phyloP scores from a whole-genome alignment of 1,140 invertebrate species.

The Drosophila pectinifera region DNA sequence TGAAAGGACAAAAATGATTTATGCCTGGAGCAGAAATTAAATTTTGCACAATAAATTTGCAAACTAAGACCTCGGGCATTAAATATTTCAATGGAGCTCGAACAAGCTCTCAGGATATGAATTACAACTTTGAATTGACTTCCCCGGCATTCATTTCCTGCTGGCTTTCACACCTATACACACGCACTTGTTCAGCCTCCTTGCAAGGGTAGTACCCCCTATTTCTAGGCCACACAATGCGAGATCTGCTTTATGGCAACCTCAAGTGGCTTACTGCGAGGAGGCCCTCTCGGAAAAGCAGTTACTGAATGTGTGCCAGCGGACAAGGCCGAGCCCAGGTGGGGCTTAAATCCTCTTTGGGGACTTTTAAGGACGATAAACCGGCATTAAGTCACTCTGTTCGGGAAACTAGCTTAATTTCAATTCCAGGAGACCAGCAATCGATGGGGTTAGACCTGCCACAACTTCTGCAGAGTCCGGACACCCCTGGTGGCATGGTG shows the following conservation, averaged over 20 bases:
- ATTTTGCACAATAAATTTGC: slow-evolving; percentile 26
- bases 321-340: slow-evolving; percentile 15
- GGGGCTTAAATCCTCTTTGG: slow-evolving; percentile 4
- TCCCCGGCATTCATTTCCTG: slow-evolving; percentile 23
- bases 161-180: slow-evolving; percentile 27
- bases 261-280: slow-evolving; percentile 64
- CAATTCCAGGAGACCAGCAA: slow-evolving; percentile 47
- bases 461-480: slow-evolving; percentile 12
- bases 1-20: not conserved
- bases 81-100: slow-evolving; percentile 13
- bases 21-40: slow-evolving; percentile 1
- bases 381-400: slow-evolving; percentile 28
- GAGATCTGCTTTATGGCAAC: slow-evolving; percentile 55
- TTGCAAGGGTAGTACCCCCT: slow-evolving; percentile 33
- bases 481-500: slow-evolving; percentile 9
- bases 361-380: slow-evolving; percentile 15
- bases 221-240: slow-evolving; percentile 54
- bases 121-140: slow-evolving; percentile 71
- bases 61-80: not conserved
- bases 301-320: slow-evolving; percentile 4
- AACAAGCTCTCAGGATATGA: slow-evolving; percentile 41
- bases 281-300: slow-evolving; percentile 37
- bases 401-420: slow-evolving; percentile 51
- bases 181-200: slow-evolving; percentile 22
- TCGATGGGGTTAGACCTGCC: slow-evolving; percentile 25